Conservation (phyloP, 2,888 invertebrate species). For the Oligia latruncula region DNA sequence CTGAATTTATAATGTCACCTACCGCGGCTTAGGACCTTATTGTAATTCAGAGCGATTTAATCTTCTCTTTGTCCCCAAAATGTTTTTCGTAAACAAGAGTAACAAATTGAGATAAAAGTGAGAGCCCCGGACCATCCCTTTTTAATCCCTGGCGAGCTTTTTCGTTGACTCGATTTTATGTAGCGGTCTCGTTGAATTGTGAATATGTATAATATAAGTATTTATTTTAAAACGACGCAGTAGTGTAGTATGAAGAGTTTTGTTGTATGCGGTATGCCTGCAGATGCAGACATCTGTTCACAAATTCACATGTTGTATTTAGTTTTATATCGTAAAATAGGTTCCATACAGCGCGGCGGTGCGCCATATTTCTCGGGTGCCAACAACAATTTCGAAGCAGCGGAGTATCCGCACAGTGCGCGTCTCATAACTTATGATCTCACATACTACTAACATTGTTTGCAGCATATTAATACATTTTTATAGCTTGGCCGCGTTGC, state of each 20-base stretch:
- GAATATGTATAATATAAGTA: conserved; percentile 66
- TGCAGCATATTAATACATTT: conserved; percentile 64
- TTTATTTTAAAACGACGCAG: conserved; percentile 64
- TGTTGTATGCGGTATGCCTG: conserved; percentile 35
- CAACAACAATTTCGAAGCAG: conserved; percentile 53
- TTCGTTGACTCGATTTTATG: conserved; percentile 75
- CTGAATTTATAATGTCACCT: conserved; percentile 70
- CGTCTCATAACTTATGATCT: conserved; percentile 61
- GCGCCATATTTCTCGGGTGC: conserved; percentile 53
- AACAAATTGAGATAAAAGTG: conserved; percentile 85
- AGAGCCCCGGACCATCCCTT: conserved; percentile 80
- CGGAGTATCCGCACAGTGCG: conserved; percentile 45
- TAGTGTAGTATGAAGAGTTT: conserved; percentile 64
- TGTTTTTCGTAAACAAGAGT: conserved; percentile 80
- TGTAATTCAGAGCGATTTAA: conserved; percentile 76
- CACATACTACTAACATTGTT: conserved; percentile 65
- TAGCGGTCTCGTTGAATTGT: conserved; percentile 74
- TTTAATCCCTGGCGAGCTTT: conserved; percentile 80
- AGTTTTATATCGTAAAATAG: conserved; percentile 44
- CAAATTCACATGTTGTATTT: conserved; percentile 38
- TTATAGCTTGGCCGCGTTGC: conserved; percentile 55
- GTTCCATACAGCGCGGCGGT: conserved; percentile 32
- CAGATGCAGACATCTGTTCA: conserved; percentile 37
- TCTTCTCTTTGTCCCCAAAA: conserved; percentile 78
- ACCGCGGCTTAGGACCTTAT: conserved; percentile 65